Base-by-base conservation (phyloP, 2,888 invertebrate genomes). In the Ophraella communa region DNA sequence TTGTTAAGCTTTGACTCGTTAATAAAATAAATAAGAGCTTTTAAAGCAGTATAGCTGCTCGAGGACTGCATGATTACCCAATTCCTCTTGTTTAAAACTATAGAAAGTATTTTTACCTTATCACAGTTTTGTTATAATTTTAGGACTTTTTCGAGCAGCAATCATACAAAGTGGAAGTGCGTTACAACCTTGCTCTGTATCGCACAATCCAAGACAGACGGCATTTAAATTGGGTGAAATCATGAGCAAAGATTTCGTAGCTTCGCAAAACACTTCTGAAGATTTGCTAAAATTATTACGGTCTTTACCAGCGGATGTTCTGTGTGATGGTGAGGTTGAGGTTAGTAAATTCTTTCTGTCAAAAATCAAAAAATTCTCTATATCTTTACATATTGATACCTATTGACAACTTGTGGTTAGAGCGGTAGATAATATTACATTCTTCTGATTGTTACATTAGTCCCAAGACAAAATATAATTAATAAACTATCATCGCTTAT, bases 71-170 rank as follows among this genome's bases (percentile, higher is more conserved):
- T 8, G 3, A 21, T 8, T 17, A 14, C 10, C n/a, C 14, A 1
- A 1, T 21, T 18, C 49, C 18, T 2, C n/a, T n/a, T n/a, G 3
- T 20, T 20, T 21, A 49, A 21, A 49, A 20, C 10, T 18, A 3
- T 23, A 44, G 11, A 35, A n/a, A n/a, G n/a, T n/a, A n/a, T n/a
- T n/a, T n/a, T n/a, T n/a, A n/a, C n/a, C n/a, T n/a, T n/a, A n/a
- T n/a, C n/a, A n/a, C n/a, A n/a, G n/a, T n/a, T n/a, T n/a, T n/a
- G n/a, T 44, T 49, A 20, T 44, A 42, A 44, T 64, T 47, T 20
- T 17, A 66, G 65, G 62, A 21, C 35, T 66, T 21, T 66, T 66
- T 62, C 45, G 65, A 62, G 58, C 49, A 8, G 65, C 58, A 7
- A 59, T 66, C 24, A 1, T 66, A 7, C 57, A 62, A 55, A 66